A percentile compares a stretch with the other conserved stretches of the same genome.
Conservation (phyloP, 2,888 invertebrate genomes). For the Plemyria rubiginata region DNA sequence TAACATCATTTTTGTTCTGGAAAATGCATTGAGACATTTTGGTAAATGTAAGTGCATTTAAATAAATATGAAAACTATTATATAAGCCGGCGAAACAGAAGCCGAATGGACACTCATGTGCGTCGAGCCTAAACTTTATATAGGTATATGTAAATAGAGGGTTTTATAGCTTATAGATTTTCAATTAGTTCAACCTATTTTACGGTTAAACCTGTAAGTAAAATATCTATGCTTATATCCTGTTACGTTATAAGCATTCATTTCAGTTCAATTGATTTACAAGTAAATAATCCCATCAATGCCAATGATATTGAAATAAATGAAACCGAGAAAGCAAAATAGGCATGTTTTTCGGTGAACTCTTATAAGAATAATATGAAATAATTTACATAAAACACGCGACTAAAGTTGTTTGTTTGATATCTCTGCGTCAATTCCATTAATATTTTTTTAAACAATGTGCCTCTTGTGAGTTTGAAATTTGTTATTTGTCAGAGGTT, state of each 20-base stretch:
- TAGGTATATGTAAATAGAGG: too few relatives aligned
- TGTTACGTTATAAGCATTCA: neutral
- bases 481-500: neutral
- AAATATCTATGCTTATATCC: too few relatives aligned
- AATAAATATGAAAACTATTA: neutral
- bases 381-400: conserved; percentile 7
- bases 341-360: conserved; percentile 4
- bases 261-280: neutral
- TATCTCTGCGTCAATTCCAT: conserved; percentile 7
- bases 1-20: neutral
- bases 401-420: conserved; percentile 5
- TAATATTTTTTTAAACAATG: neutral
- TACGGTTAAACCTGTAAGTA: neutral
- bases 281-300: neutral
- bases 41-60: too few relatives aligned
- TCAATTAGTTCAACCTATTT: conserved; percentile 1
- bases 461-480: neutral
- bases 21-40: neutral
- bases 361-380: conserved; percentile 3
- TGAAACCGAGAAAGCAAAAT: neutral
- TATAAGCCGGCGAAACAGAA: too few relatives aligned
- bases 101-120: too few relatives aligned
- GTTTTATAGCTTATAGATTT: neutral
- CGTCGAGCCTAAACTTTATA: neutral
- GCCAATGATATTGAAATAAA: neutral